Evolutionary conservation across 2,888 invertebrate species (phyloP).

Genomic region (Adelognathus sp.): DNA sequence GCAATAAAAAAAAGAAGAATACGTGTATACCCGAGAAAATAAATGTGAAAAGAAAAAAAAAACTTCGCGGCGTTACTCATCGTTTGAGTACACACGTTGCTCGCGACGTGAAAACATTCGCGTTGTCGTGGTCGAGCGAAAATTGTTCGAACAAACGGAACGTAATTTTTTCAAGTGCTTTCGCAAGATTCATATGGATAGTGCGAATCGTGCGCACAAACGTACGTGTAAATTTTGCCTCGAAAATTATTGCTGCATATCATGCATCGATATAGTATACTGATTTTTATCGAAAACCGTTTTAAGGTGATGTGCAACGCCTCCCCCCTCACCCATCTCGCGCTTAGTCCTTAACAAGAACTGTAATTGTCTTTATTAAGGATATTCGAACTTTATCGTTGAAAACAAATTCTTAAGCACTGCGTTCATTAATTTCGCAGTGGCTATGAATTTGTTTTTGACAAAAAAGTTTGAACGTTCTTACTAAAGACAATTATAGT

Average conservation of each 20-base stretch:
- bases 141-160: constrained; percentile 24
- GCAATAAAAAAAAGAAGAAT: not conserved
- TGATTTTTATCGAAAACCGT: too few relatives aligned
- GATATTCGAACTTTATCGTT: too few relatives aligned
- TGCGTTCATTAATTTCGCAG: too few relatives aligned
- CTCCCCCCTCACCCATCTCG: too few relatives aligned
- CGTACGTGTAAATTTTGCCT: not conserved
- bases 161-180: constrained; percentile 45
- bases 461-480: too few relatives aligned
- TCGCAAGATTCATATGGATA: constrained; percentile 1
- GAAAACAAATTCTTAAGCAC: too few relatives aligned
- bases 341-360: too few relatives aligned
- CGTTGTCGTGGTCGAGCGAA: constrained; percentile 3
- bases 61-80: not conserved
- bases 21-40: not conserved
- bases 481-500: too few relatives aligned
- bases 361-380: too few relatives aligned
- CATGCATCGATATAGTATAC: too few relatives aligned
- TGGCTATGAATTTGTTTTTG: too few relatives aligned
- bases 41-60: not conserved
- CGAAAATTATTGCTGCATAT: not conserved
- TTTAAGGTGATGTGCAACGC: too few relatives aligned
- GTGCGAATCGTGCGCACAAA: not conserved
- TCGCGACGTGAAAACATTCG: not conserved
- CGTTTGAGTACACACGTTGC: not conserved